A percentile compares a stretch with the other conserved stretches of the same genome.
Conservation (phyloP, 2,888 invertebrate species). For the Sialis fuliginosa region DNA sequence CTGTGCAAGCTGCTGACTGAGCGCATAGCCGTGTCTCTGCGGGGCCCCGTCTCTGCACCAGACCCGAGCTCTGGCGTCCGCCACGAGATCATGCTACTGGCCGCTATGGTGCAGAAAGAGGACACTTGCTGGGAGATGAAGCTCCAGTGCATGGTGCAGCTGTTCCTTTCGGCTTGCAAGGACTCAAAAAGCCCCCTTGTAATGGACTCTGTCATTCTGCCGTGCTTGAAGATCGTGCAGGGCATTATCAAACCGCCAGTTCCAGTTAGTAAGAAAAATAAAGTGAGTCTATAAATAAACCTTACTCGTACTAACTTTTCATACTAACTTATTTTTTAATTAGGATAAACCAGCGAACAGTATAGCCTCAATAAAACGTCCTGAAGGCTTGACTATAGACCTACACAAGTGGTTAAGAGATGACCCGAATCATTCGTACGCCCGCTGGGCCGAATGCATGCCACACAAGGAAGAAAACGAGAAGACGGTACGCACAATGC, state of each 20-base stretch:
- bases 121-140: slow-evolving; percentile 93
- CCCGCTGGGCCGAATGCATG: slow-evolving; percentile 51
- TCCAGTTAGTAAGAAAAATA: slow-evolving; percentile 33
- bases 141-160: slow-evolving; percentile 68
- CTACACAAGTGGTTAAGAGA: slow-evolving; percentile 56
- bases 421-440: slow-evolving; percentile 47
- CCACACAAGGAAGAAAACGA: slow-evolving; percentile 26
- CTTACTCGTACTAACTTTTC: background rate
- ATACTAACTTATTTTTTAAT: slow-evolving; percentile 1
- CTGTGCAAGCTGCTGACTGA: slow-evolving; percentile 68
- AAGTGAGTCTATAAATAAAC: slow-evolving; percentile 16
- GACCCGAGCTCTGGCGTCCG: slow-evolving; percentile 62
- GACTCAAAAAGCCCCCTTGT: slow-evolving; percentile 70
- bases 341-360: slow-evolving; percentile 31
- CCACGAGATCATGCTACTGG: slow-evolving; percentile 76
- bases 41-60: slow-evolving; percentile 52
- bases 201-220: slow-evolving; percentile 78
- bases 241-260: slow-evolving; percentile 54
- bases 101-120: slow-evolving; percentile 76
- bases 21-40: slow-evolving; percentile 63
- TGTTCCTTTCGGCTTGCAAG: slow-evolving; percentile 65
- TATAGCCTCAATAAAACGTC: slow-evolving; percentile 26
- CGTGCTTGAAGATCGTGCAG: slow-evolving; percentile 83
- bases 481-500: slow-evolving; percentile 20
- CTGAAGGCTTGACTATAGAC: slow-evolving; percentile 47